phyloP scores from a whole-genome alignment of 2,888 invertebrate species.

The Cephus spinipes region DNA sequence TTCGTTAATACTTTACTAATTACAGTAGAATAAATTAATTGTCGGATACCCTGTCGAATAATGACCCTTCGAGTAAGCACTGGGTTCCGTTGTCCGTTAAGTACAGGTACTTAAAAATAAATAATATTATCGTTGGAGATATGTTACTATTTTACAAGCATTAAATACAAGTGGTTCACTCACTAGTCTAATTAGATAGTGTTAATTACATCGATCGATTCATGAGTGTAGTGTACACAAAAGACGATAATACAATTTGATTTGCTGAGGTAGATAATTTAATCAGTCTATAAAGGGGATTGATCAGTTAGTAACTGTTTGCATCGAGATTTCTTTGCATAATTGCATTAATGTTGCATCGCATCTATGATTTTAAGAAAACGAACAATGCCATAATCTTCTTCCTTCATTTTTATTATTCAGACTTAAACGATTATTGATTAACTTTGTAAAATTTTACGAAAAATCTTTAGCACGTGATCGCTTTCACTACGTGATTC shows the following conservation, averaged over 20 bases:
- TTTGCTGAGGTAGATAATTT: slow-evolving; percentile 63
- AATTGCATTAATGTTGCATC: not conserved
- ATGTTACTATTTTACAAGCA: slow-evolving; percentile 46
- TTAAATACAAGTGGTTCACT: slow-evolving; percentile 31
- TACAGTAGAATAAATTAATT: slow-evolving; percentile 34
- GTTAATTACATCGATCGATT: slow-evolving; percentile 28
- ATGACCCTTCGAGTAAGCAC: slow-evolving; percentile 9
- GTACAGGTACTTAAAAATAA: slow-evolving; percentile 45
- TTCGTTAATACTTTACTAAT: not conserved
- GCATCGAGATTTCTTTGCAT: not conserved
- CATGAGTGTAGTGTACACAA: slow-evolving; percentile 40
- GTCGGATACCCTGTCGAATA: slow-evolving; percentile 12
- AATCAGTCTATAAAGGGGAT: slow-evolving; percentile 60
- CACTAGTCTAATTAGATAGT: slow-evolving; percentile 25
- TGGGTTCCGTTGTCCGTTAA: slow-evolving; percentile 15
- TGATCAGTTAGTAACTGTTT: slow-evolving; percentile 32
- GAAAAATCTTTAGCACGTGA: not conserved
- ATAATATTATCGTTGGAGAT: slow-evolving; percentile 44
- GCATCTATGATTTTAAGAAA: not conserved
- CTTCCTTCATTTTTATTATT: not conserved
- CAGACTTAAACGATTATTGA: not conserved
- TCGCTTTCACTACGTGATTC: not conserved
- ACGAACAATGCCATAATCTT: not conserved
- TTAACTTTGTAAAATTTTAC: no score
- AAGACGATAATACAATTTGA: slow-evolving; percentile 59